Base-by-base conservation (phyloP, 2,113 vertebrate genomes). In the Phyllostomus discolor region DNA sequence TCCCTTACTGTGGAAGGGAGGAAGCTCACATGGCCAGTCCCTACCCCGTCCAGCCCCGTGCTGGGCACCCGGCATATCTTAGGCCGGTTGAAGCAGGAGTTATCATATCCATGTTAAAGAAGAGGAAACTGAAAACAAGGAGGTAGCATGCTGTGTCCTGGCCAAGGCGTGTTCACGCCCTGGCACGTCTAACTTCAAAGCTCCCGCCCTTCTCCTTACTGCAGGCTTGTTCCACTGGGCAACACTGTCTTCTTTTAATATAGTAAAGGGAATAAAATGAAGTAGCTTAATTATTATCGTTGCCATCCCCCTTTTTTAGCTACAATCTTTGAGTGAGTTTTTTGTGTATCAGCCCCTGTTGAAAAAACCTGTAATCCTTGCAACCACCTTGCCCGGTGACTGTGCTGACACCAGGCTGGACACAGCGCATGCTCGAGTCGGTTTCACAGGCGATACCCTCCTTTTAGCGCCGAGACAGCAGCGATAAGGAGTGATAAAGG, bases 391-490 rank as follows among this genome's bases (percentile, higher is more conserved):
- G 38, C 43, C 66, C 24, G 11, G 26, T 19, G 43, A 69, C 7
- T 6, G 5, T 10, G 28, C 9, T 33, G 6, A 20, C 31, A 0
- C 0, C 5, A 4, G 5, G 43, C 48, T 5, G 17, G 52, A 26
- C 28, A 10, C 12, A 0, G 1, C 0, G 5, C 10, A 10, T 1
- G 3, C 22, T 4, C 50, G 1, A 80, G 62, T 26, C 87, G 24
- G 16, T 41, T n/a, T 70, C 69, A 8, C 46, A 80, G 26, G 48
- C 16, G 17, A 31, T 38, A 10, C 11, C 28, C 67, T 95, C 62
- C 5, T 86, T n/a, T 90, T 31, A 20, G 54, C 64, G 43, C n/a
- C 5, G 43, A 75, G 73, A 73, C 26, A 38, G 41, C 31, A 33
- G 35, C 80, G 70, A 43, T n/a, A 50, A 81, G 20, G 57, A 38